Conservation (phyloP, 2,888 invertebrate species). For the Drosophila subquinaria region DNA sequence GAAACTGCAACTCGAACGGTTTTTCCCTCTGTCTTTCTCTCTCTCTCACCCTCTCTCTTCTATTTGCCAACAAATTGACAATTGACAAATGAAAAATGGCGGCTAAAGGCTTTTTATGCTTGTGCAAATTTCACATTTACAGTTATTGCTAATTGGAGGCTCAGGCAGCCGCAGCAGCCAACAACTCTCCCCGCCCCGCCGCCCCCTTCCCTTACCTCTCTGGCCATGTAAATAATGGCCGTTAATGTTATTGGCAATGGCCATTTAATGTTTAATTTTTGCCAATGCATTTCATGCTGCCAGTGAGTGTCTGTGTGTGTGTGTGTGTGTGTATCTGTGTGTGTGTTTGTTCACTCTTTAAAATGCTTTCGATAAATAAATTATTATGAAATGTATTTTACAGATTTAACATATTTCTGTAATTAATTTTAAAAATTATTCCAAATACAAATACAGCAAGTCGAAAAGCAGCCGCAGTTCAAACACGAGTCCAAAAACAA, state of each 20-base stretch:
- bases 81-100: slow-evolving; percentile 79
- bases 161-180: slow-evolving; percentile 68
- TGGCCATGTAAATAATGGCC: slow-evolving; percentile 64
- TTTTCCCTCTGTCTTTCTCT: background rate
- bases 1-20: slow-evolving; percentile 5
- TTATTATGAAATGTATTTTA: slow-evolving; percentile 84
- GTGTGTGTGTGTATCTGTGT: slow-evolving; percentile 24
- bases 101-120: slow-evolving; percentile 71
- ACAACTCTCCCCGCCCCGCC: background rate
- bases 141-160: slow-evolving; percentile 80
- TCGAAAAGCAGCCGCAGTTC: slow-evolving; percentile 43
- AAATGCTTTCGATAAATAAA: slow-evolving; percentile 83
- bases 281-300: slow-evolving; percentile 4
- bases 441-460: slow-evolving; percentile 77
- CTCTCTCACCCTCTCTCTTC: slow-evolving; percentile 6
- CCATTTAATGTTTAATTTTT: slow-evolving; percentile 77
- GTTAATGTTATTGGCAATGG: slow-evolving; percentile 77
- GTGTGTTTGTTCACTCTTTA: slow-evolving; percentile 59
- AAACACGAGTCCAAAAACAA: slow-evolving; percentile 15
- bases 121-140: slow-evolving; percentile 81
- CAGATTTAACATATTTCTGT: slow-evolving; percentile 83
- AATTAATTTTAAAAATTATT: slow-evolving; percentile 85
- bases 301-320: slow-evolving; percentile 13
- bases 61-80: slow-evolving; percentile 60
- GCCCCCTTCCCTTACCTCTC: background rate